Base-by-base conservation (phyloP, 2,888 invertebrate species). In the Meiosimyza platycephala region DNA sequence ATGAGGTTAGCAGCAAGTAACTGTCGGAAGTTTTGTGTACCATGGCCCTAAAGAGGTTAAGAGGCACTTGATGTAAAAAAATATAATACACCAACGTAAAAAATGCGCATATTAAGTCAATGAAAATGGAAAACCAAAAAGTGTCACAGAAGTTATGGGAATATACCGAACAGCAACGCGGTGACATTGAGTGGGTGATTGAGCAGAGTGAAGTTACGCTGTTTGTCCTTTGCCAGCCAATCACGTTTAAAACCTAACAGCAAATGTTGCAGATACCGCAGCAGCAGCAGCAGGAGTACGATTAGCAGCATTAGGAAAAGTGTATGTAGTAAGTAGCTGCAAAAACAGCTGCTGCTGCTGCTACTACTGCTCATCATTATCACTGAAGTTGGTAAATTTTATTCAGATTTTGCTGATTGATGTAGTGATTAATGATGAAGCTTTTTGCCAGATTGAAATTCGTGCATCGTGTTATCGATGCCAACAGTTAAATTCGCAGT, bases 371-470 rank as follows among this genome's bases (percentile, higher is more conserved):
- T 48, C 50, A 57, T 59, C 59, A 59, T 68, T 68, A 68, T 59
- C 68, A 68, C 40, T 52, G 40, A 22, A 51, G 59, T 68, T 47
- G 48, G 71, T 70, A 57, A 71, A 72, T 67, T 74, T 74, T 71
- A 73, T 74, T 59, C 63, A 64, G 73, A 70, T 71, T 68, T 78
- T 47, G 55, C 63, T 83, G 81, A 85, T 83, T 83, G 84, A 84
- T 83, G 82, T 80, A 81, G 77, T 84, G 84, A 84, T 84, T 84
- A 83, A 84, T 84, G 83, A 83, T 81, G 65, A 47, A 15, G 50
- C 15, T 69, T 33, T 68, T 50, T 16, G 18, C 48, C 16, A 22
- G 15, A 54, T 18, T 62, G 54, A 54, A 63, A 54, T 63, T 33
- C 60, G 50, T 60, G 69, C 69, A 40, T 63, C 9, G 40, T 40